These are phyloP conservation scores for Parnassius smintheus DNA, from an alignment of 2,888 invertebrate genomes.

Conservation along the genomic window DNA sequence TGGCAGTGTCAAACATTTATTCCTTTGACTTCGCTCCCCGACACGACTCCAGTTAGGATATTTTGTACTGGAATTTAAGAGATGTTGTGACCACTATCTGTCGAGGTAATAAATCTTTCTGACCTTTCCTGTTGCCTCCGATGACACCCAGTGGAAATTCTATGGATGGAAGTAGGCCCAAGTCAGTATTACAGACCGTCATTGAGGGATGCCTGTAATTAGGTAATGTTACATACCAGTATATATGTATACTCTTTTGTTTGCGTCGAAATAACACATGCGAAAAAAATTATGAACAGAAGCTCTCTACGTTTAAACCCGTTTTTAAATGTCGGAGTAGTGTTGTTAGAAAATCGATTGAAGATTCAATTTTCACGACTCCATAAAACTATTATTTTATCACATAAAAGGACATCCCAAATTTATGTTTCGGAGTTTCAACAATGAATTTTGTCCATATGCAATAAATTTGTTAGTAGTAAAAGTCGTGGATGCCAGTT, in stretches of 20 bases:
- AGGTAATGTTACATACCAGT: too few relatives aligned
- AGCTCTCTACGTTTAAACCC: conserved; percentile 15
- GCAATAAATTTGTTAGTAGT: conserved; percentile 22
- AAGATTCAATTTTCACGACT: conserved; percentile 2
- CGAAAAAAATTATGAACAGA: conserved; percentile 7
- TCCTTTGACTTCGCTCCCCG: too few relatives aligned
- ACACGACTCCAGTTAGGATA: too few relatives aligned
- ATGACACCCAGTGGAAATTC: too few relatives aligned
- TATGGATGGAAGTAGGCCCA: too few relatives aligned
- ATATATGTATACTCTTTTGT: neutral
- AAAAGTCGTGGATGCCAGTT: conserved; percentile 21
- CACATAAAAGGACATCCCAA: neutral
- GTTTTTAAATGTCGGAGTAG: conserved; percentile 13
- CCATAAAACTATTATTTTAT: neutral
- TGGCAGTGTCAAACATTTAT: too few relatives aligned
- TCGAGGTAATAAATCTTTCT: too few relatives aligned
- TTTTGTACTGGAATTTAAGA: too few relatives aligned
- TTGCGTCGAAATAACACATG: conserved; percentile 12
- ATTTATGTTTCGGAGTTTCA: neutral
- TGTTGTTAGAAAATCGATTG: conserved; percentile 17
- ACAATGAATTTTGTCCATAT: conserved; percentile 16
- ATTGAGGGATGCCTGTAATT: too few relatives aligned
- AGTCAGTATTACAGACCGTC: too few relatives aligned
- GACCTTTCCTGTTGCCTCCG: too few relatives aligned
- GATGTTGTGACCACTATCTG: too few relatives aligned